Evolutionary conservation across 1,140 invertebrate genomes (phyloP).

Genomic region (Sycophaga agraensis): DNA sequence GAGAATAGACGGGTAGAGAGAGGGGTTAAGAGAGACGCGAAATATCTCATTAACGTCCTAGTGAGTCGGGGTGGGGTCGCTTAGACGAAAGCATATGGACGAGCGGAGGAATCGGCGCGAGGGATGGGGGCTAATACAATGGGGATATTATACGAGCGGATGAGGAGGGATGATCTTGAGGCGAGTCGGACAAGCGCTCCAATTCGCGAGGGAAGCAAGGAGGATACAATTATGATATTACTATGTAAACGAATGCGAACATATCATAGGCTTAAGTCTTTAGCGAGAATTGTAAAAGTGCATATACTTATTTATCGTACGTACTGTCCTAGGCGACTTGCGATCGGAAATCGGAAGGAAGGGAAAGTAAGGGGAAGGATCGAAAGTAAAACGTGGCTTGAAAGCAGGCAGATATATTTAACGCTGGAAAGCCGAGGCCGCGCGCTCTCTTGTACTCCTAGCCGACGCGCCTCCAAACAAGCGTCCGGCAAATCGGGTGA

Average conservation of each 20-base stretch:
- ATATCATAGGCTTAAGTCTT: constrained; percentile 54
- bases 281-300: constrained; percentile 38
- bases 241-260: constrained; percentile 50
- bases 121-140: not conserved
- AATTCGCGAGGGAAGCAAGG: constrained; percentile 12
- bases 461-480: too few relatives aligned
- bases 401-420: too few relatives aligned
- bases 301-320: constrained; percentile 33
- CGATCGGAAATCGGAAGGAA: too few relatives aligned
- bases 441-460: too few relatives aligned
- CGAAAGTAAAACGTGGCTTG: too few relatives aligned
- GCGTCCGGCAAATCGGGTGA: too few relatives aligned
- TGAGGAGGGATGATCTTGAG: constrained; percentile 18
- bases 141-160: constrained; percentile 14
- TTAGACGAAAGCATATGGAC: constrained; percentile 6
- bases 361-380: too few relatives aligned
- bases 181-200: too few relatives aligned
- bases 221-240: constrained; percentile 29
- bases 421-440: too few relatives aligned
- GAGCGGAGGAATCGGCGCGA: not conserved
- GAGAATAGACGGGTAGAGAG: not conserved
- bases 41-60: constrained; percentile 27
- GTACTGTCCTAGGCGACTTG: constrained; percentile 20
- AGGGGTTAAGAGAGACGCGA: constrained; percentile 10
- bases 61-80: constrained; percentile 1